Base-by-base conservation (phyloP, 1,140 invertebrate species). In the Spodoptera litura region DNA sequence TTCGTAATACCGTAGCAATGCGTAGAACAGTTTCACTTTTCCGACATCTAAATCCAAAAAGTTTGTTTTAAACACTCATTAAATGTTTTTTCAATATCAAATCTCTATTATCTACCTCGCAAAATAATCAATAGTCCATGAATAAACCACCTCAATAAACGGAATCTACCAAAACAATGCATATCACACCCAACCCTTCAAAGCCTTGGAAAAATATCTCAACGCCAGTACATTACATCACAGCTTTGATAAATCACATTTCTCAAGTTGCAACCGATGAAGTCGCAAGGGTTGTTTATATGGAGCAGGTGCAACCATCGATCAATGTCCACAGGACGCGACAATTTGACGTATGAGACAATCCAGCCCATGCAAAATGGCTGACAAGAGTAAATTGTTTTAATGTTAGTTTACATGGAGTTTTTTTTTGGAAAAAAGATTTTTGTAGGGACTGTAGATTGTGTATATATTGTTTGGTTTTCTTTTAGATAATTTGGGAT, bases 261-360 rank as follows among this genome's bases (percentile, higher is more conserved):
- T 81, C 79, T 79, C 79, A 78, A 84, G 71, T 81, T 59, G 61
- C 38, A 73, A 38, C 68, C 79, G 81, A 84, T 83, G 83, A 83
- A 86, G 78, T 84, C 55, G 12, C 72, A 62, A 83, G 85, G 85
- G 85, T 85, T 86, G 55, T 56, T 81, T 79, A 68, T 78, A 49
- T 20, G 81, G 68, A 84, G 85, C 92, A 94, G 92, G 91, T 93
- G 91, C 89, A 73, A 77, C 87, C 81, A 91, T 94, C 91, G 78
- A 91, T 94, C 92, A 92, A 91, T 80, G 91, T 92, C 90, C 58
- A 31, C 78, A 27, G 20, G 13, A 72, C 87, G 87, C 89, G 91
- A 92, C 92, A 93, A 93, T 89, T 88, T 94, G 91, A 94, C 92
- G 91, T 93, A 92, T 91, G 90, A 88, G 91, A 93, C 91, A 93